Evolutionary conservation across 2,888 invertebrate genomes (phyloP).

Genomic region (Agrotis clavis): DNA sequence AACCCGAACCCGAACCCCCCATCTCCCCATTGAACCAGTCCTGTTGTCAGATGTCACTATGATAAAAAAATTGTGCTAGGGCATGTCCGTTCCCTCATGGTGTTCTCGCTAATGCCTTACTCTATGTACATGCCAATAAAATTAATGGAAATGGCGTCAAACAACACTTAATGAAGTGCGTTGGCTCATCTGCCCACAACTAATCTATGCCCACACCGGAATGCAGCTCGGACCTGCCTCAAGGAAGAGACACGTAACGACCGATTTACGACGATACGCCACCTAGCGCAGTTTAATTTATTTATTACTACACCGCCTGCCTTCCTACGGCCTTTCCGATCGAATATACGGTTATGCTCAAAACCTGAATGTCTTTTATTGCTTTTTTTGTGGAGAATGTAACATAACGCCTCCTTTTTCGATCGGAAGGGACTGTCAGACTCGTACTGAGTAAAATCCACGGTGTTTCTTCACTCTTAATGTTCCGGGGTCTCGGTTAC

Average conservation of each 20-base stretch:
- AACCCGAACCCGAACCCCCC: too few species aligned
- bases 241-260: constrained; percentile 68
- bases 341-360: neutral
- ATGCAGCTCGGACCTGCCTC: constrained; percentile 76
- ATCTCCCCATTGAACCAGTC: too few species aligned
- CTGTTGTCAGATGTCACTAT: too few species aligned
- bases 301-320: constrained; percentile 53
- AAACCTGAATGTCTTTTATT: neutral
- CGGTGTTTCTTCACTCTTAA: too few species aligned
- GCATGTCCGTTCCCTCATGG: neutral
- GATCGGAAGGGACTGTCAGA: too few species aligned
- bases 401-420: too few species aligned
- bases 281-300: constrained; percentile 56
- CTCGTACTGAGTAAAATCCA: too few species aligned
- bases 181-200: constrained; percentile 19
- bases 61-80: neutral
- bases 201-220: constrained; percentile 62
- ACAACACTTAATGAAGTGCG: neutral
- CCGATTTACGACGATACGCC: constrained; percentile 59
- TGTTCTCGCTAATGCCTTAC: neutral
- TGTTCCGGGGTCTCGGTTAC: too few species aligned
- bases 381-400: neutral
- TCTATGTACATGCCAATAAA: too few species aligned
- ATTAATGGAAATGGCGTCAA: neutral
- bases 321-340: constrained; percentile 1